Evolutionary conservation across 2,888 invertebrate species (phyloP), one percentile per base, ranked within the genome.

Genomic region (Xestia xanthographa): DNA sequence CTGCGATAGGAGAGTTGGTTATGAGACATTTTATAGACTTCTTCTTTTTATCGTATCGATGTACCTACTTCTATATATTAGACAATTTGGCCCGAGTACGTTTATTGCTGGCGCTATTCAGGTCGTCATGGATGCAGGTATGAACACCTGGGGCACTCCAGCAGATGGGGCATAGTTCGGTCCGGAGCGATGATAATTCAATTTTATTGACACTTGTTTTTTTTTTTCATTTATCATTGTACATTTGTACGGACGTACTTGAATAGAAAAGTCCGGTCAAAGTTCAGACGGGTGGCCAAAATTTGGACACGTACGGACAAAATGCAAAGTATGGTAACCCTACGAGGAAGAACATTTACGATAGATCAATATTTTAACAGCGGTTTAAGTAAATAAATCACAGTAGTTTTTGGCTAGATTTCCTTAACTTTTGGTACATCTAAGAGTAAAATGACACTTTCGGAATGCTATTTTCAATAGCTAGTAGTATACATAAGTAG

Each of bases 281-380:
- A 34, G 20, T 9, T 60, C 29, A 22, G 41, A 63, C n/a, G 9
- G 38, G 14, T 17, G 1, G 34, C 20, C 4, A 63, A 26, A 43
- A 41, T 8, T n/a, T 17, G n/a, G 17, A 41, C 9, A 41, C 3
- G 63, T 63, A n/a, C 17, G n/a, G 41, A 41, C 62, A 38, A 38
- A 38, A 62, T 62, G 5, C 8, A 5, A 14, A 8, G 22, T 22
- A 38, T 14, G 41, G 14, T 14, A n/a, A 41, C n/a, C 63, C n/a
- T 41, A n/a, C 22, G 45, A 60, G 60, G 56, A 66, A 53, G 56
- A 63, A 72, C 62, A 81, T 77, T 63, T 77, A 71, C n/a, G 62
- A 68, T 73, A 69, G 43, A 69, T 53, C 56, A 68, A 77, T 77
- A 68, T 73, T 82, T 63, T n/a, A 71, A 70, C 34, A 73, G 34